phyloP scores from a whole-genome alignment of 1,140 invertebrate species.

The Coboldia fuscipes region DNA sequence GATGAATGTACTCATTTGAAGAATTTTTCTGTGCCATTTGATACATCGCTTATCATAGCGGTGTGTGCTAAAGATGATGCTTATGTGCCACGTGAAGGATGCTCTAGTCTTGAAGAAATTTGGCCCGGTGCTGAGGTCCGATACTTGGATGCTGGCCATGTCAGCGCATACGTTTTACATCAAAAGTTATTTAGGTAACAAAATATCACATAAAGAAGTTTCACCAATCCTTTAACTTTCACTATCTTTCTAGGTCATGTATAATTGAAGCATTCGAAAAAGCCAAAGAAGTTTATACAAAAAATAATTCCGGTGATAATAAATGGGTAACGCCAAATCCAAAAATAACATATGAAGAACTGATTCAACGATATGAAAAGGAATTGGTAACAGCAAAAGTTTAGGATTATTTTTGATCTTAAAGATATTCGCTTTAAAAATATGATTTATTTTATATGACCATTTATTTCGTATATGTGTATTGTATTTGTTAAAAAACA shows the following conservation, averaged over 20 bases:
- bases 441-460: no score
- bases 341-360: no score
- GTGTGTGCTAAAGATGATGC: conserved; percentile 77
- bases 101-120: conserved; percentile 59
- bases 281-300: conserved; percentile 34
- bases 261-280: conserved; percentile 37
- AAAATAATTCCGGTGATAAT: no score
- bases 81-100: conserved; percentile 73
- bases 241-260: conserved; percentile 26
- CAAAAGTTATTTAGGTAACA: conserved; percentile 66
- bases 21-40: conserved; percentile 71
- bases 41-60: conserved; percentile 66
- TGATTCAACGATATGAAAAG: no score
- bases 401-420: no score
- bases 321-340: no score
- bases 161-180: conserved; percentile 71
- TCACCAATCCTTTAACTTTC: conserved; percentile 1
- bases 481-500: no score
- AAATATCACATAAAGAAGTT: background rate
- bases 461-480: no score
- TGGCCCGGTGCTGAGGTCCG: conserved; percentile 83
- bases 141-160: conserved; percentile 75
- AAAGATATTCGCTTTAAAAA: no score
- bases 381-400: no score
- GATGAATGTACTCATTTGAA: conserved; percentile 94